phyloP scores from a whole-genome alignment of 2,797 vertebrate genomes.

The Lutjanus argentimaculatus region DNA sequence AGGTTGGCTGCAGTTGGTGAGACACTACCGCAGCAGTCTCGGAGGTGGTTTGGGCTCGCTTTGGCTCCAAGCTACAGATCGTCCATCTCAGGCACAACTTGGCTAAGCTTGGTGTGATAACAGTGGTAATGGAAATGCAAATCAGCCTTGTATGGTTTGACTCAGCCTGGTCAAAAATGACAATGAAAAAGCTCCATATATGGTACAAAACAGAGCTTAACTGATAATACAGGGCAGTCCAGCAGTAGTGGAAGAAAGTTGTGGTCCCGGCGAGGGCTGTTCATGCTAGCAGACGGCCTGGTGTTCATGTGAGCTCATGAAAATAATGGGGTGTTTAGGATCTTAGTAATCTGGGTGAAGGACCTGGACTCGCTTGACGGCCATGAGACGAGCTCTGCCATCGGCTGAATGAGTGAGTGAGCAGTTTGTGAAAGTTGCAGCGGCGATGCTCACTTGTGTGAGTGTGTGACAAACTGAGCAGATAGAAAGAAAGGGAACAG shows the following conservation, averaged over 20 bases:
- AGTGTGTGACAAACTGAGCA: conserved; percentile 41
- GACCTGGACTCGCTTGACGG: conserved; percentile 32
- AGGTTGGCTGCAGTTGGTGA: too few relatives aligned
- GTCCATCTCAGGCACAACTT: too few relatives aligned
- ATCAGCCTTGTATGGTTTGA: too few relatives aligned
- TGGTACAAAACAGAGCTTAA: conserved; percentile 16
- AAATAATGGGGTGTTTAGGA: conserved; percentile 61
- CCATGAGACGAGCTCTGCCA: conserved; percentile 34
- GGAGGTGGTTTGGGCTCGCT: too few relatives aligned
- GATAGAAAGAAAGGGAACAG: conserved; percentile 6
- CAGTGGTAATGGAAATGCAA: too few relatives aligned
- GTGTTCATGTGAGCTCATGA: conserved; percentile 54
- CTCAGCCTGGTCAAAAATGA: too few relatives aligned
- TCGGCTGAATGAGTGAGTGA: conserved; percentile 31
- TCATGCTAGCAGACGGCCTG: conserved; percentile 18
- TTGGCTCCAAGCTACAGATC: too few relatives aligned
- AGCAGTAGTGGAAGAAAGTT: conserved; percentile 9
- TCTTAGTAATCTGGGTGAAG: conserved; percentile 45
- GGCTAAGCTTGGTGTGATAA: too few relatives aligned
- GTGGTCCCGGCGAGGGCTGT: not conserved
- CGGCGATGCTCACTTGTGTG: conserved; percentile 28
- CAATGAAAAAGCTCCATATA: too few relatives aligned
- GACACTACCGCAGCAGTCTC: too few relatives aligned
- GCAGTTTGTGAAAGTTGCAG: conserved; percentile 44
- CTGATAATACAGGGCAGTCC: conserved; percentile 15